phyloP scores from a whole-genome alignment of 1,140 invertebrate genomes.

The Nylanderia fulva region DNA sequence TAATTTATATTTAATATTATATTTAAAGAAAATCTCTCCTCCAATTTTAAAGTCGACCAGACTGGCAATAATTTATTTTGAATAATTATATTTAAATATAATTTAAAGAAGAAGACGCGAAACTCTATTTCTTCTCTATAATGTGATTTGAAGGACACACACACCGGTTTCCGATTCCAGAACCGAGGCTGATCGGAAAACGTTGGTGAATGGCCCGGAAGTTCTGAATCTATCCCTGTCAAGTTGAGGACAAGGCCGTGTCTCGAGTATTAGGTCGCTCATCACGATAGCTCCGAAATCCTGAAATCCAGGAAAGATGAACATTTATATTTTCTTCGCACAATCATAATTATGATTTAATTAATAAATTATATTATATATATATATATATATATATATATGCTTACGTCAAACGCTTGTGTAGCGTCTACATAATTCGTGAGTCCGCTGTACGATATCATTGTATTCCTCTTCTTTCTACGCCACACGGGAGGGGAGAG shows the following conservation, averaged over 20 bases:
- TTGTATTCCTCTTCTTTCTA: slow-evolving; percentile 68
- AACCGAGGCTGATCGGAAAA: slow-evolving; percentile 1
- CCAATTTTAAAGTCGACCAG: no score
- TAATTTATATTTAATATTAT: no score
- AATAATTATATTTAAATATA: no score
- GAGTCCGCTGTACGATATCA: slow-evolving; percentile 67
- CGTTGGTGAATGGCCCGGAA: neutral
- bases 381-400: slow-evolving; percentile 27
- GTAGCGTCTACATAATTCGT: slow-evolving; percentile 83
- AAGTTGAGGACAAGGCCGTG: slow-evolving; percentile 84
- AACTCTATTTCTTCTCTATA: no score
- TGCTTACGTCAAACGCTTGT: slow-evolving; percentile 84
- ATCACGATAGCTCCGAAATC: slow-evolving; percentile 86
- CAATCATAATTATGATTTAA: no score
- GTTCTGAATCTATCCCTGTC: neutral
- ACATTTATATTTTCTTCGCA: neutral
- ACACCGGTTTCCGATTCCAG: slow-evolving; percentile 10
- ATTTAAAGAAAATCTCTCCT: no score
- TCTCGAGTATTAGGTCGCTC: slow-evolving; percentile 85
- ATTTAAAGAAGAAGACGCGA: neutral
- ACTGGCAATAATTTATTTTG: no score
- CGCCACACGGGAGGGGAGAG: neutral
- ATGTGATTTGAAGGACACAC: neutral
- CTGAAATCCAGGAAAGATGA: slow-evolving; percentile 80
- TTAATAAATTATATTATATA: no score